Base-by-base conservation (phyloP, 2,113 vertebrate species). In the Hemicordylus capensis region DNA sequence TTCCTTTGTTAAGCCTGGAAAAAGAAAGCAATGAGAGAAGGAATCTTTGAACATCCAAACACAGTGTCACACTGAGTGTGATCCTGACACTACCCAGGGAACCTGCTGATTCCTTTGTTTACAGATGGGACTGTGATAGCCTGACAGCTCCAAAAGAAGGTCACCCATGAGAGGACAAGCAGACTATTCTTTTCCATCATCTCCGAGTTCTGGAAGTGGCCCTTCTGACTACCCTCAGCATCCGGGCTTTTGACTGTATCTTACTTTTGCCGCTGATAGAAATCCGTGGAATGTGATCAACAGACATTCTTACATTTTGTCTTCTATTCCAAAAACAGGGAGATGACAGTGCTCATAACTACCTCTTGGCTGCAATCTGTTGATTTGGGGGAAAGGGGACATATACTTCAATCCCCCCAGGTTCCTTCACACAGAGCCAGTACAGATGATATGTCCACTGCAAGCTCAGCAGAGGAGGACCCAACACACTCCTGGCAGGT, bases 21-120 rank as follows among this genome's bases (percentile, higher is more conserved):
- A 93, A 94, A 94, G 92, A 96, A 95, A 91, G 92, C 88, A 34
- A 87, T 81, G 46, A 90, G 89, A 87, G 42, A 91, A 89, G 86
- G 86, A 90, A 93, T 93, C 96, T 95, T 90, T 51, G 89, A 94
- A 96, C 87, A 92, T 95, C 95, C 95, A 97, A 97, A 97, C 96
- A 97, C 81, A 5, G 88, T 94, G 95, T 97, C 96, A 96, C 89
- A 87, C 92, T 17, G 92, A 95, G 96, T 95, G 95, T 95, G 95
- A 95, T 96, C 92, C 93, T 88, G 95, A 93, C 95, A 93, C 93
- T 90, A 92, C 94, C 95, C 94, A 89, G 90, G 90, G 95, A 93
- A 93, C 90, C 39, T 89, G 89, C 82, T 56, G 92, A 76, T 63
- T 63, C 80, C 76, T 63, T 94, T 97, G 96, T 97, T 97, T 96